Evolutionary conservation across 2,113 vertebrate species (phyloP), one percentile per base, ranked within the genome.

Genomic region (Macquaria ambigua): DNA sequence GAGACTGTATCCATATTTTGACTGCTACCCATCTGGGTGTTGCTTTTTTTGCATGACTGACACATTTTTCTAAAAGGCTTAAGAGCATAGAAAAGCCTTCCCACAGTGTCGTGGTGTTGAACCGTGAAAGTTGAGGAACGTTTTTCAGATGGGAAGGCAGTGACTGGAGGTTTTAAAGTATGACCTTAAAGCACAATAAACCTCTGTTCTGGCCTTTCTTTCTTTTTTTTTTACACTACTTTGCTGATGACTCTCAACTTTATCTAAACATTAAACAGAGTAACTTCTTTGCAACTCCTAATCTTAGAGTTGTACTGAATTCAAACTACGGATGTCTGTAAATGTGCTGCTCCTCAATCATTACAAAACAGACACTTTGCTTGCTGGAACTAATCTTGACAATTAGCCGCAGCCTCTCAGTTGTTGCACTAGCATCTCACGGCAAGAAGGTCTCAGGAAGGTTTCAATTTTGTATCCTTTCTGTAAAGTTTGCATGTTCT

Each of bases 191-290:
- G 8, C 21, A 23, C 5, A 67, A 8, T 52, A 37, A 55, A 46
- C 56, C 14, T 31, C 10, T 71, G 12, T 34, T 37, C 37, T 25
- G 61, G 8, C 1, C 37, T n/a, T 74, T 37, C 8, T 16, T n/a
- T 31, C 28, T 31, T 31, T 31, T 31, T 31, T 31, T 59, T 59
- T 37, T 14, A 59, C 31, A 16, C 18, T 31, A 4, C 14, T 46
- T 46, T 61, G 46, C 55, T 21, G 75, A 83, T 53, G 59, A 72
- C 66, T 66, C 23, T 39, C 18, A 62, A 55, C 21, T 56, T 43
- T 9, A 69, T 74, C 15, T 50, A 1, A 16, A 23, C 8, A 8
- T 23, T 59, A 8, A 11, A 37, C 10, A 63, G 23, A 62, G 72
- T 4, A 39, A 15, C 9, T 15, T 18, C 10, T 67, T 14, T 62